Evolutionary conservation across 2,113 vertebrate genomes (phyloP), one percentile per base, ranked within the genome.

Genomic region (Sceloporus tristichus): DNA sequence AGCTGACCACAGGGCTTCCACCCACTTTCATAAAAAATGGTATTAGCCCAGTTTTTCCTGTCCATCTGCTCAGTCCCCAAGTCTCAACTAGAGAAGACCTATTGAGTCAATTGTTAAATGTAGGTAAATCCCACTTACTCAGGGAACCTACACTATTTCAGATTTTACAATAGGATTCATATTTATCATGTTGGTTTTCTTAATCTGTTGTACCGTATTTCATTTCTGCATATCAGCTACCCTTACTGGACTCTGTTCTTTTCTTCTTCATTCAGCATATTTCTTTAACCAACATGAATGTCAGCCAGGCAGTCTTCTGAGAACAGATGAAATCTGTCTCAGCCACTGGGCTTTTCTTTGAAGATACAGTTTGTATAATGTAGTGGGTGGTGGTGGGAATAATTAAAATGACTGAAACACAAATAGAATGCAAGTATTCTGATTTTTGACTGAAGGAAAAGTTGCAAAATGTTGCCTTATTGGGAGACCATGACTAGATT

Each of bases 301-400:
- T 48, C 66, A 59, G 48, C 13, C 48, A 80, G 59, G 8, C 56
- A 59, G 29, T 5, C n/a, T 82, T 87, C 27, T 27, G n/a, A 74
- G 34, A 48, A 29, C 70, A 74, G 53, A 87, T 42, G 68, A 87
- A 87, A 73, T 68, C 54, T 80, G 25, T 59, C 66, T 71, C 85
- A 87, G 66, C 27, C 65, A 74, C 18, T 74, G 14, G 29, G 48
- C 66, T 23, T 80, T 71, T 87, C 77, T 71, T 25, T 71, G 68
- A 40, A 87, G 25, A 62, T 56, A 27, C 5, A 70, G 42, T 74
- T 42, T 29, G 25, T 29, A 25, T 40, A 59, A 85, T 65, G 73
- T 71, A 42, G 59, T 14, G 59, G 3, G 73, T 71, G 68, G 59
- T 14, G 59, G 3, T 14, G 34, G 23, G 13, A 9, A 18, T 25